Conservation (phyloP, 2,888 invertebrate genomes). For the Zeuzera pyrina region DNA sequence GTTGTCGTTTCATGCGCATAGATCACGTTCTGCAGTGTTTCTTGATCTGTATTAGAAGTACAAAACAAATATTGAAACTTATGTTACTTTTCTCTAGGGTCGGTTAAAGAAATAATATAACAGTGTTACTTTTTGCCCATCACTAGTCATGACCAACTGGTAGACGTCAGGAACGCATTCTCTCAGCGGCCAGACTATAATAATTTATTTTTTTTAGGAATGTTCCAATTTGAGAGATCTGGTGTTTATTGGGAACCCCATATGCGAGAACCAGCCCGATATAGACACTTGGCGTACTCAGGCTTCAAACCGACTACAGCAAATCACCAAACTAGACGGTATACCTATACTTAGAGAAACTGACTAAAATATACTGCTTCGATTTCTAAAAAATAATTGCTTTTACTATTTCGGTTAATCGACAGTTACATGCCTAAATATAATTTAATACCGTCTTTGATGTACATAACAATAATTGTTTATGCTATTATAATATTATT, state of each 20-base stretch:
- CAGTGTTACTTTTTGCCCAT: no score
- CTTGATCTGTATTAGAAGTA: no score
- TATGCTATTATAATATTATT: not conserved
- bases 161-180: no score
- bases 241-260: constrained; percentile 85
- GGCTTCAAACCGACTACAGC: constrained; percentile 78
- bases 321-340: constrained; percentile 85
- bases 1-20: no score
- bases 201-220: constrained; percentile 50
- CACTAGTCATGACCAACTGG: no score
- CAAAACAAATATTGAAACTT: no score
- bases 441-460: not conserved
- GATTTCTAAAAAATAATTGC: not conserved
- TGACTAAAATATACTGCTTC: not conserved
- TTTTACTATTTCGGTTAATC: not conserved
- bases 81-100: no score
- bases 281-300: constrained; percentile 79
- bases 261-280: constrained; percentile 79
- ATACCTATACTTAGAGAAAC: constrained; percentile 80
- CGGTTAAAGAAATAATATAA: no score
- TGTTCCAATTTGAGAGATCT: constrained; percentile 81
- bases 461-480: not conserved
- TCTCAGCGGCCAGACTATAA: no score
- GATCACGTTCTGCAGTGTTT: no score
- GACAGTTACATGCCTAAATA: not conserved